phyloP scores from a whole-genome alignment of 2,888 invertebrate species.

The Zaprionus bogoriensis region DNA sequence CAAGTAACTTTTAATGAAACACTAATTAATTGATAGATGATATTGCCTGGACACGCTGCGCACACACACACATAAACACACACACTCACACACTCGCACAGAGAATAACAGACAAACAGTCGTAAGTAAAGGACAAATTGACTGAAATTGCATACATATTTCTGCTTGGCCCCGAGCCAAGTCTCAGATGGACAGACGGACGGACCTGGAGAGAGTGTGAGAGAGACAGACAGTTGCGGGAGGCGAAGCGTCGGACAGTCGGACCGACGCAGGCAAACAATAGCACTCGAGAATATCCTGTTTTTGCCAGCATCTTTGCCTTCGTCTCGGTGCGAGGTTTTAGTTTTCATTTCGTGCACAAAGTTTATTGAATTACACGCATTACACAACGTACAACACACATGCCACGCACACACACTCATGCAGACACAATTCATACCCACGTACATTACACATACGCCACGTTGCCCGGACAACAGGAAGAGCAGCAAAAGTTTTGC shows the following conservation, averaged over 20 bases:
- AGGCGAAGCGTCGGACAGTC: background rate
- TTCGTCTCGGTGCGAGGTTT: conserved; percentile 7
- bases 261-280: conserved; percentile 6
- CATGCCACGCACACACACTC: conserved; percentile 13
- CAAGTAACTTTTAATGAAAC: conserved; percentile 48
- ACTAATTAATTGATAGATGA: conserved; percentile 68
- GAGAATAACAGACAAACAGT: conserved; percentile 3
- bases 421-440: conserved; percentile 3
- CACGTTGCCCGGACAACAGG: conserved; percentile 29
- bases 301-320: conserved; percentile 6
- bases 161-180: background rate
- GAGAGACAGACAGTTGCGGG: background rate
- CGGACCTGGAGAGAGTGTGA: background rate
- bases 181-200: background rate
- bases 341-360: conserved; percentile 47
- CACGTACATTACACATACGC: conserved; percentile 45
- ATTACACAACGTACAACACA: conserved; percentile 25
- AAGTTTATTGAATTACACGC: conserved; percentile 56
- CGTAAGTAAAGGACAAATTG: conserved; percentile 44
- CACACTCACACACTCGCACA: background rate
- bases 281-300: conserved; percentile 10
- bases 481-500: conserved; percentile 30
- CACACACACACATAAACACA: background rate
- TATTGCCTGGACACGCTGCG: conserved; percentile 10
- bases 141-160: conserved; percentile 54